Conservation (phyloP, 2,113 vertebrate species). For the Globicephala melas region DNA sequence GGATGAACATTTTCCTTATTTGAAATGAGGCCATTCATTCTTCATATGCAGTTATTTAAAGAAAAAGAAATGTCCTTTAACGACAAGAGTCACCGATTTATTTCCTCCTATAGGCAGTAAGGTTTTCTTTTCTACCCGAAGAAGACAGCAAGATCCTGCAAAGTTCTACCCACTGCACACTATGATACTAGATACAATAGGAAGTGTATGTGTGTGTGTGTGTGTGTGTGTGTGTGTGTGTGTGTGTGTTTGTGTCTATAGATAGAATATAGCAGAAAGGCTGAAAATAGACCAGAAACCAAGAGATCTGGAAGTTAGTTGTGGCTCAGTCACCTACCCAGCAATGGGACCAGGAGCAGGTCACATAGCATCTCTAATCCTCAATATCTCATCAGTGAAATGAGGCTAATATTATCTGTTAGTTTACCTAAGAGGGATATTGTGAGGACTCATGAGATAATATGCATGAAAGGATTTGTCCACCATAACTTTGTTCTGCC, state of each 20-base stretch:
- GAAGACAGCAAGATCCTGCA: neutral
- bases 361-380: neutral
- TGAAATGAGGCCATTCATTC: neutral
- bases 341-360: neutral
- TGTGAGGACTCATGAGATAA: neutral
- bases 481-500: neutral
- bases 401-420: neutral
- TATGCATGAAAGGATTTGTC: neutral
- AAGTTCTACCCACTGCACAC: neutral
- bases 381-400: neutral
- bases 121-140: neutral
- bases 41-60: neutral
- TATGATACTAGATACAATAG: neutral
- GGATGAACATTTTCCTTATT: neutral
- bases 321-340: neutral
- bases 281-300: neutral
- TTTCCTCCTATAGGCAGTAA: neutral
- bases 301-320: neutral
- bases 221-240: neutral
- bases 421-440: neutral
- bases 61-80: conserved; percentile 19
- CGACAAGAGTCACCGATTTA: neutral
- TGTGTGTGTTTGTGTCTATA: no score
- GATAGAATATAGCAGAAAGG: neutral
- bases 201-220: neutral